These are phyloP conservation scores for Nematostella vectensis DNA, from an alignment of 92 coral and sea anemone genomes.

Conservation along the genomic window DNA sequence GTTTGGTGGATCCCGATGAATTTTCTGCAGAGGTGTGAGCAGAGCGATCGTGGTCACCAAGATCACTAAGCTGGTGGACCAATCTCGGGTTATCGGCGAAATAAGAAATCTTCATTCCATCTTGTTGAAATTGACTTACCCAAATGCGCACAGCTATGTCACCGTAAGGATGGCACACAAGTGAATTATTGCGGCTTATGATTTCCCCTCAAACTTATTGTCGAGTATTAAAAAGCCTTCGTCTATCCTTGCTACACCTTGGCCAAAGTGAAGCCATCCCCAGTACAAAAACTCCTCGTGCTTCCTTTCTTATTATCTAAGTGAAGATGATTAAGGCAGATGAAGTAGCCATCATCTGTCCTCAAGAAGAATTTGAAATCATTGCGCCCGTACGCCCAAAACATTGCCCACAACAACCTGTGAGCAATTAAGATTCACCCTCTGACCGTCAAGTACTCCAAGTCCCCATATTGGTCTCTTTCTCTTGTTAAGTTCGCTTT, in stretches of 20 bases:
- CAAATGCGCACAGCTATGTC: slow-evolving; percentile 26
- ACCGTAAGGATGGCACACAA: slow-evolving; percentile 20
- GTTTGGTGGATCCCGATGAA: slow-evolving; percentile 17
- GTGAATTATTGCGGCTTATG: slow-evolving; percentile 6
- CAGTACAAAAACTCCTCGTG: slow-evolving; percentile 17
- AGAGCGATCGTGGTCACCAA: too few species aligned
- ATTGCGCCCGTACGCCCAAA: slow-evolving; percentile 15
- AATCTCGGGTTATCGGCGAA: slow-evolving; percentile 18
- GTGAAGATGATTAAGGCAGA: slow-evolving; percentile 16
- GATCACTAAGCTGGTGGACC: background rate
- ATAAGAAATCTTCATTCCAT: slow-evolving; percentile 15
- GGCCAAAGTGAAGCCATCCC: slow-evolving; percentile 18
- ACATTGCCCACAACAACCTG: slow-evolving; percentile 13
- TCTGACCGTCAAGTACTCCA: slow-evolving; percentile 11
- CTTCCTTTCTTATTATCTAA: slow-evolving; percentile 22
- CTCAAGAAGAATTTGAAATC: slow-evolving; percentile 16
- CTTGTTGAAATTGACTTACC: slow-evolving; percentile 16
- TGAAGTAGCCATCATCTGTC: slow-evolving; percentile 22
- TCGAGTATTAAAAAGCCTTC: slow-evolving; percentile 23
- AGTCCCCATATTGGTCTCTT: slow-evolving; percentile 2
- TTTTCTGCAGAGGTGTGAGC: slow-evolving; percentile 8
- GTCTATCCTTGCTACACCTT: slow-evolving; percentile 15
- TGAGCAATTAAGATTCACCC: slow-evolving; percentile 10
- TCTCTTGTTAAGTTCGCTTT: background rate
- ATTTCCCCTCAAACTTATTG: slow-evolving; percentile 19